Evolutionary conservation across 2,888 invertebrate species (phyloP), one percentile per base, ranked within the genome.

Genomic region (Polydrusus pterygomalis): DNA sequence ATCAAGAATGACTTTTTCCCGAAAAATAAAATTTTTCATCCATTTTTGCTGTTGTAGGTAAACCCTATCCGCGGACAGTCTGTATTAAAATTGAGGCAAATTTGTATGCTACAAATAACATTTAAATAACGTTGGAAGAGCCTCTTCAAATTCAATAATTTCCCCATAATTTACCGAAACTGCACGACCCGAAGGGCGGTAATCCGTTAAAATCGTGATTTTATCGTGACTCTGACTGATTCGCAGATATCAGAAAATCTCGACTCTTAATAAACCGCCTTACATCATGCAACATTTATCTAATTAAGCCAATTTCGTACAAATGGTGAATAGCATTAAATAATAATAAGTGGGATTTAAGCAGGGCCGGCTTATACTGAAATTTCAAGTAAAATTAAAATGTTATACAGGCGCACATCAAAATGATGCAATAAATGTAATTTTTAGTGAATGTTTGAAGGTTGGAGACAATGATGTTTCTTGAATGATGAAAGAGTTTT

Each of bases 291-390:
- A 60, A 60, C 38, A 10, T 9, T 60, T 60, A 60, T 60, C 34
- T 60, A 60, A 60, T 60, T 60, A 60, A 38, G n/a, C 15, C 38
- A 17, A 17, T 60, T 60, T 60, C 17, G 38, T 60, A 60, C 58
- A 60, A 60, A 60, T 60, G 17, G 58, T 60, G 58, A 38, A 60
- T 60, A 60, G 1, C 38, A 34, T 60, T 60, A 34, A 40, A 18
- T 18, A 10, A 38, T 34, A 11, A n/a, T 38, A 60, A 60, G 58
- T 60, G 58, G 58, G 58, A 38, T 60, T 38, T 56, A 1, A 18
- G 9, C 10, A 60, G 58, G 38, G 11, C 58, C 18, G 58, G 58
- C 38, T 18, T 25, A 47, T 5, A 25, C 25, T 47, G n/a, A 17
- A 47, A 47, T 17, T 17, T 47, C 3, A 47, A 43, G n/a, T 3